These are phyloP conservation scores for Parus major DNA, from an alignment of 2,113 vertebrate species.

Conservation along the genomic window DNA sequence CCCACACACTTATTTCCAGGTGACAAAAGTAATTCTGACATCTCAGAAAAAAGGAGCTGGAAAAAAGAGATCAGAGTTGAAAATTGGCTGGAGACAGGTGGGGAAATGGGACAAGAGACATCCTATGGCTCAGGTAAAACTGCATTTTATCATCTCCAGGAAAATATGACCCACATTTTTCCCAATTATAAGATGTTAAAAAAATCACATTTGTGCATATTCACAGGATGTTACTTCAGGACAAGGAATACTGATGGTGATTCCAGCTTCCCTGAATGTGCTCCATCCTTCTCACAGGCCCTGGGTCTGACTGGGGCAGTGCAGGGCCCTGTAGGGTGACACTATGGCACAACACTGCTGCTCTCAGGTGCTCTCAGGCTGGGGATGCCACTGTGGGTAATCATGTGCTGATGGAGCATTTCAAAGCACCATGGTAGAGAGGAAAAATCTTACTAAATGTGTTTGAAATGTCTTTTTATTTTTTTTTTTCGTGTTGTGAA, in stretches of 20 bases:
- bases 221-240: background rate
- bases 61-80: background rate
- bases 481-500: background rate
- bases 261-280: background rate
- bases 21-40: background rate
- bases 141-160: background rate
- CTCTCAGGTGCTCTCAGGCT: background rate
- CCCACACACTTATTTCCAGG: background rate
- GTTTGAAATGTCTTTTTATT: background rate
- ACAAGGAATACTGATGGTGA: background rate
- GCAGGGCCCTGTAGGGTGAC: background rate
- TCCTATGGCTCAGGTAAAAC: background rate
- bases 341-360: fast-evolving
- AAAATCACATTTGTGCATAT: background rate
- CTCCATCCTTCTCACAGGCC: background rate
- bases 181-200: background rate
- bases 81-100: background rate
- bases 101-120: background rate
- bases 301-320: background rate
- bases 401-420: background rate
- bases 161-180: background rate
- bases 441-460: background rate
- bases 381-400: background rate
- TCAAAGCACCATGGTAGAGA: background rate
- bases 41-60: background rate